Base-by-base conservation (phyloP, 2,113 vertebrate genomes). In the Austrofundulus limnaeus region DNA sequence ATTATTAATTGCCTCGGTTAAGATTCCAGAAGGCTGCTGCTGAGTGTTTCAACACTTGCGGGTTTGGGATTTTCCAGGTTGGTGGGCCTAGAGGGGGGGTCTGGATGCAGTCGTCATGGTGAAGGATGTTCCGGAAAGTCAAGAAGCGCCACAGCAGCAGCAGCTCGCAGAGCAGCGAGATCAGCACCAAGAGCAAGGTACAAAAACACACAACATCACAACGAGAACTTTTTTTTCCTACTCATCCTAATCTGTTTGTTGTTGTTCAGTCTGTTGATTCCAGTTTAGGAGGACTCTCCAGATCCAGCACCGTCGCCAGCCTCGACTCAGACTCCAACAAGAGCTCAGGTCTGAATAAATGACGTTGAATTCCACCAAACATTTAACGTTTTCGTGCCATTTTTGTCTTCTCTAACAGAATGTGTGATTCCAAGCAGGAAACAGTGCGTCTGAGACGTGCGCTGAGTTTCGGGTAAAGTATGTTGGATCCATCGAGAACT, bases 171-270 rank as follows among this genome's bases (percentile, higher is more conserved):
- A 98, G 97, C 85, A 99, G 97, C 61, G 97, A 99, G 76, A 94
- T 99, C 90, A 99, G 97, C 75, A 97, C 96, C 0, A 99, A 99
- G 84, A 99, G 97, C 92, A 99, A 99, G 94, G 97, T 98, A 80
- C 17, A n/a, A 2, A 8, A 57, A 50, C 34, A 14, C 6, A 21
- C 11, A 2, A 17, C 2, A 15, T 20, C 14, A 14, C 34, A 15
- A 8, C 34, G 12, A 23, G 15, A 13, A 8, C 2, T 28, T n/a
- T n/a, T n/a, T n/a, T n/a, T n/a, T n/a, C 11, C 21, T 52, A n/a
- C 8, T 11, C 31, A 10, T 34, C 31, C 11, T 59, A 71, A 52
- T 39, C 14, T 1, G 1, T 8, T 5, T 42, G 3, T 54, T 24
- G 68, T 23, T 23, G 2, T 53, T 10, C 75, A 99, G 97, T 99